Conservation (phyloP, 2,797 vertebrate species). For the Varecia variegata region DNA sequence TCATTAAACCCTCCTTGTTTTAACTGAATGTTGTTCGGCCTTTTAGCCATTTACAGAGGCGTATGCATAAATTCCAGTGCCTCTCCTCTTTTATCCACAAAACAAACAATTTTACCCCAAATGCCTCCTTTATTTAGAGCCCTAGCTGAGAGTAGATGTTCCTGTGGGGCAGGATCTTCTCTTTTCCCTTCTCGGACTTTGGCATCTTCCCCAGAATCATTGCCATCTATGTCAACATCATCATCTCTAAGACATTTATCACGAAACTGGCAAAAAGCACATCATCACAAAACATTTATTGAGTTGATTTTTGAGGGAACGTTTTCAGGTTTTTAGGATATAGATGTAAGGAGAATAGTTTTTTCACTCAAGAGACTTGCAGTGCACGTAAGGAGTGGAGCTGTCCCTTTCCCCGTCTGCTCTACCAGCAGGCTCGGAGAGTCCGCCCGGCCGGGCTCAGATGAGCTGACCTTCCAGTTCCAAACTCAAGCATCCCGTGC, state of each 20-base stretch:
- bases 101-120: background rate
- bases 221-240: background rate
- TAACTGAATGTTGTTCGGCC: background rate
- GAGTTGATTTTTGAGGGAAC: background rate
- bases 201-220: background rate
- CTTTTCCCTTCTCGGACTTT: background rate
- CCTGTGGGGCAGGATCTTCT: rapidly evolving
- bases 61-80: background rate
- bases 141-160: background rate
- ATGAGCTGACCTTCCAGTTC: no score
- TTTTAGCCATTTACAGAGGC: background rate
- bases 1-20: background rate
- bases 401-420: background rate
- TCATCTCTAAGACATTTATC: background rate
- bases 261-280: background rate
- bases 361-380: background rate
- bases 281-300: background rate
- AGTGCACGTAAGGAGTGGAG: background rate
- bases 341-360: background rate
- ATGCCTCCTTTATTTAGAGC: background rate
- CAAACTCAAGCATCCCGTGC: no score
- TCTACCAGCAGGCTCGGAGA: rapidly evolving
- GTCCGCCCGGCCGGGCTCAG: rapidly evolving
- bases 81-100: background rate
- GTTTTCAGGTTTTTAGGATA: background rate